These are phyloP conservation scores for Cephus cinctus DNA, from an alignment of 1,140 invertebrate species.

Conservation along the genomic window DNA sequence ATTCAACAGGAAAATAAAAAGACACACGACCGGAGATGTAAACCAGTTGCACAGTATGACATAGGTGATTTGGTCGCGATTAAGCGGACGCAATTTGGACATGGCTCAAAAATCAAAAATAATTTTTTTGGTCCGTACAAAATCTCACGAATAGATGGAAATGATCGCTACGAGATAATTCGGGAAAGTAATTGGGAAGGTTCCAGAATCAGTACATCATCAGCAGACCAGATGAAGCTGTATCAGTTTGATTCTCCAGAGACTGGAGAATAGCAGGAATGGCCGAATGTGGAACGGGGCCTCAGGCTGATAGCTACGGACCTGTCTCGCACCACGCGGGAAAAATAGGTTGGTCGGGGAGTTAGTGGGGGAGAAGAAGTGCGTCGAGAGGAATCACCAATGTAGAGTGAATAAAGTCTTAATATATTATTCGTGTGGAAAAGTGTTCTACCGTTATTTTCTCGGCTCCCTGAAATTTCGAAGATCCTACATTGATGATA, in stretches of 20 bases:
- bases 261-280: slow-evolving; percentile 22
- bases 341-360: too few relatives aligned
- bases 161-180: slow-evolving; percentile 33
- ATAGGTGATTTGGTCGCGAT: slow-evolving; percentile 31
- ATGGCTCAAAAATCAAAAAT: slow-evolving; percentile 16
- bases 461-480: neutral
- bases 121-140: slow-evolving; percentile 24
- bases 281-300: slow-evolving; percentile 28
- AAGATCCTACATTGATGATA: neutral
- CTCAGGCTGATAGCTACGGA: too few relatives aligned
- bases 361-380: too few relatives aligned
- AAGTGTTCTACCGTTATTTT: neutral
- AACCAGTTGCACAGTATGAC: slow-evolving; percentile 6
- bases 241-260: slow-evolving; percentile 24
- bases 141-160: slow-evolving; percentile 19
- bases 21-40: slow-evolving; percentile 17
- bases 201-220: slow-evolving; percentile 25
- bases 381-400: too few relatives aligned
- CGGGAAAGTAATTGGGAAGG: slow-evolving; percentile 28
- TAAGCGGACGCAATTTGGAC: slow-evolving; percentile 24
- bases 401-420: too few relatives aligned
- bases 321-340: too few relatives aligned
- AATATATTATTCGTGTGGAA: too few relatives aligned
- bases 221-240: slow-evolving; percentile 35
- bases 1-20: slow-evolving; percentile 32